phyloP scores from a whole-genome alignment of 2,113 vertebrate species.

The Puma concolor region DNA sequence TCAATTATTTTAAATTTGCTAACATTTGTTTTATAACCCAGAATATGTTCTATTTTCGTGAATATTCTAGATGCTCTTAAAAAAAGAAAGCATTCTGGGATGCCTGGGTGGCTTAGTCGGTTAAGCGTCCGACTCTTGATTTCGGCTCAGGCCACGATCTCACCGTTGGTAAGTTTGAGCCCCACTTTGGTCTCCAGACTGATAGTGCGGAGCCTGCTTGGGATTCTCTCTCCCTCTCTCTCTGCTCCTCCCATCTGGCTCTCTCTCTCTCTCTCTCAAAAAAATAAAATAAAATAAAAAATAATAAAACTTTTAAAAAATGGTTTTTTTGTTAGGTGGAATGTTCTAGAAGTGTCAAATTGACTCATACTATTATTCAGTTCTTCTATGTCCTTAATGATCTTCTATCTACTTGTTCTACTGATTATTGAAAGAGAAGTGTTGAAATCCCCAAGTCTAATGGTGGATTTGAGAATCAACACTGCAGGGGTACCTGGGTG shows the following conservation, averaged over 20 bases:
- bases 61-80: background rate
- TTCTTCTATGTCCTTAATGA: background rate
- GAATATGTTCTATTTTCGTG: background rate
- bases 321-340: background rate
- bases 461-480: background rate
- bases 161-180: too few relatives aligned
- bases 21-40: background rate
- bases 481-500: background rate
- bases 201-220: too few relatives aligned
- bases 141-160: too few relatives aligned
- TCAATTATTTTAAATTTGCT: background rate
- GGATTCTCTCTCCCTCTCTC: too few relatives aligned
- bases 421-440: background rate
- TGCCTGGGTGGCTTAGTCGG: too few relatives aligned
- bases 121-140: too few relatives aligned
- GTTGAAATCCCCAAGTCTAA: background rate
- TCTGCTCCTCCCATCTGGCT: too few relatives aligned
- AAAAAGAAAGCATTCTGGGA: background rate
- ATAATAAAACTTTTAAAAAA: too few relatives aligned
- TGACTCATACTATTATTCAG: background rate
- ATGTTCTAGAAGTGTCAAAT: background rate
- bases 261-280: too few relatives aligned
- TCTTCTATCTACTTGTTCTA: background rate
- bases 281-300: too few relatives aligned
- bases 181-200: too few relatives aligned